phyloP scores from a whole-genome alignment of 2,888 invertebrate genomes.

The Polymixis flavicincta region DNA sequence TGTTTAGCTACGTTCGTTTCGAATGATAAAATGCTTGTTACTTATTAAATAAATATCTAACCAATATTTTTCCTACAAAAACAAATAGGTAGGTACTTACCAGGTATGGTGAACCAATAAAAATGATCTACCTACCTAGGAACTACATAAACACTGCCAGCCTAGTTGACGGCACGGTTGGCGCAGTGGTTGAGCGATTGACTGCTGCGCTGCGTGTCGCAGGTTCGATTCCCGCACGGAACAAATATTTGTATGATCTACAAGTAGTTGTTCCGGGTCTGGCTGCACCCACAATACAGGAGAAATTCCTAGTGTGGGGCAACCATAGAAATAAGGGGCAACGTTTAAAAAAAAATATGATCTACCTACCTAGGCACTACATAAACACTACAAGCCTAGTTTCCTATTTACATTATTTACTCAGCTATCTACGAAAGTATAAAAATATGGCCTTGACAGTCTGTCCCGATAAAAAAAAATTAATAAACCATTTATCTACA shows the following conservation, averaged over 20 bases:
- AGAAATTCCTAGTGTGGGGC: no score
- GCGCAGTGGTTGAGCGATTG: no score
- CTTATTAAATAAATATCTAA: background rate
- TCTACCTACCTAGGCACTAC: background rate
- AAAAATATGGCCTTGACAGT: slow-evolving; percentile 16
- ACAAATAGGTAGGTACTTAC: background rate
- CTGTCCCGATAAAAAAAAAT: slow-evolving; percentile 31
- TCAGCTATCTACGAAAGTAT: background rate
- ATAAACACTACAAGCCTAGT: background rate
- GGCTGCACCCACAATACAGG: no score
- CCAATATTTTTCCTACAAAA: background rate
- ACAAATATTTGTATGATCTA: no score
- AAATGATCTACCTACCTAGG: no score
- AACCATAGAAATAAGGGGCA: no score
- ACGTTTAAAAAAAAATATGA: background rate
- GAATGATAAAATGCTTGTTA: background rate
- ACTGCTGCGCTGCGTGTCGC: no score
- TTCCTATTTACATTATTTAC: background rate
- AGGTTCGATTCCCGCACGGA: no score
- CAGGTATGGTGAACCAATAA: background rate
- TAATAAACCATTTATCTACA: slow-evolving; percentile 2
- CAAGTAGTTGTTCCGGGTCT: no score
- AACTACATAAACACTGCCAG: no score
- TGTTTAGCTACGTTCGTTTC: background rate
- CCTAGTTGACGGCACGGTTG: no score